These are phyloP conservation scores for Gymnogyps californianus DNA, from an alignment of 2,113 vertebrate species.

Conservation along the genomic window DNA sequence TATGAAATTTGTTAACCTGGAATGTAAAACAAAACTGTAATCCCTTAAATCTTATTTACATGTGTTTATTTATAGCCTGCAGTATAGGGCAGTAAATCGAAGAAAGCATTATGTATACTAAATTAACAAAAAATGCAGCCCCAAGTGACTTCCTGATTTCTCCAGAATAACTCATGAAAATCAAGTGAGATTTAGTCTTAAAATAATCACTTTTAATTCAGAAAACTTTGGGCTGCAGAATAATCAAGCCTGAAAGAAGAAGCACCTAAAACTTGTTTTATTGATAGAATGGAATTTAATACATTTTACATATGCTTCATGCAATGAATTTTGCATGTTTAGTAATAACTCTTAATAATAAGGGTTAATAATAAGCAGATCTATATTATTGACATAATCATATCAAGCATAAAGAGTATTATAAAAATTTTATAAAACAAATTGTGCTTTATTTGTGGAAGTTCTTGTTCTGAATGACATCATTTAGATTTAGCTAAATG, in stretches of 20 bases:
- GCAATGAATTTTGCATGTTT: constrained; percentile 82
- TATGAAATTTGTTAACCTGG: constrained; percentile 44
- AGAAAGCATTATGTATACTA: constrained; percentile 24
- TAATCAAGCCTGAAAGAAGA: constrained; percentile 31
- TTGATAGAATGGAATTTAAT: constrained; percentile 63
- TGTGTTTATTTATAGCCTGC: constrained; percentile 68
- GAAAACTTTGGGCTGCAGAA: constrained; percentile 32
- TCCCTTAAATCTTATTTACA: constrained; percentile 37
- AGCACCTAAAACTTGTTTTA: constrained; percentile 44
- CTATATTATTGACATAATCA: constrained; percentile 67
- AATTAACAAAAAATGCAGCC: constrained; percentile 7
- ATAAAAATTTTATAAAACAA: constrained; percentile 73
- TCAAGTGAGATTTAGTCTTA: neutral
- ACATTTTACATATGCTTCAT: constrained; percentile 74
- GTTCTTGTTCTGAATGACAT: constrained; percentile 63
- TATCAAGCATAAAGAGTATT: constrained; percentile 71
- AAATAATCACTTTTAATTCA: constrained; percentile 1
- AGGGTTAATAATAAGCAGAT: constrained; percentile 66
- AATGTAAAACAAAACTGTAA: constrained; percentile 20
- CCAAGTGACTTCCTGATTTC: neutral
- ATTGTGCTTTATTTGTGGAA: constrained; percentile 69
- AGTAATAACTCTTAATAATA: constrained; percentile 75
- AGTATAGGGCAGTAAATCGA: neutral
- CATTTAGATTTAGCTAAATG: constrained; percentile 60
- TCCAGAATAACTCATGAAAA: constrained; percentile 13